Base-by-base conservation (phyloP, 2,888 invertebrate genomes). In the Hybos culiciformis region DNA sequence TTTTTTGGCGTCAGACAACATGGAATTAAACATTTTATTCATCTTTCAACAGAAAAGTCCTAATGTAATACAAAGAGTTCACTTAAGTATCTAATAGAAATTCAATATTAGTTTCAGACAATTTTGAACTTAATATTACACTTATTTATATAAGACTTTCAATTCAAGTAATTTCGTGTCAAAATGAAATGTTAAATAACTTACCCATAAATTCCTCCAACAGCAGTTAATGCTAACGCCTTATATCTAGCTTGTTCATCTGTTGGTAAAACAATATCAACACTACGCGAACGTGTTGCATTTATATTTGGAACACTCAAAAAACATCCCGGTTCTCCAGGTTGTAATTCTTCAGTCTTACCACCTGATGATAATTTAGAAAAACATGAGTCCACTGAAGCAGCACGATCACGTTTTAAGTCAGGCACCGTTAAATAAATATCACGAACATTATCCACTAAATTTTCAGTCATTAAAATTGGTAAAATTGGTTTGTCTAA, bases 351-450 rank as follows among this genome's bases (percentile, higher is more conserved):
- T 55, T 79, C 80, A 17, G 81, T 78, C 61, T 81, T 77, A 43
- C 75, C 76, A 49, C 75, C 74, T 38, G 83, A 80, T 19, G 78
- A 74, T 41, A 82, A 75, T 67, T 83, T 82, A 45, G 83, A 78
- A 63, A 87, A 88, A 59, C 85, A 83, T 15, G 87, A 86, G 61
- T 88, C 88, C 3, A 90, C 86, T 0, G 87, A 87, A 24, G 86
- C 87, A 15, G 88, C 88, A 15, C 88, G 77, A 59, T 87, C 87
- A 20, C 87, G 74, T 60, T 80, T 83, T 51, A 87, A 63, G 56
- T 87, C 85, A 32, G 88, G 88, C 47, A 88, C 88, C 45, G 83
- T 77, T 36, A 85, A 67, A 59, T 81, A 83, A 49, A 83, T 80
- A 54, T 83, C 82, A 47, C 78, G 73, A 7, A 83, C 80, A 38